These are phyloP conservation scores for Rhinoderma darwinii DNA, from an alignment of 2,113 vertebrate species.

Conservation along the genomic window DNA sequence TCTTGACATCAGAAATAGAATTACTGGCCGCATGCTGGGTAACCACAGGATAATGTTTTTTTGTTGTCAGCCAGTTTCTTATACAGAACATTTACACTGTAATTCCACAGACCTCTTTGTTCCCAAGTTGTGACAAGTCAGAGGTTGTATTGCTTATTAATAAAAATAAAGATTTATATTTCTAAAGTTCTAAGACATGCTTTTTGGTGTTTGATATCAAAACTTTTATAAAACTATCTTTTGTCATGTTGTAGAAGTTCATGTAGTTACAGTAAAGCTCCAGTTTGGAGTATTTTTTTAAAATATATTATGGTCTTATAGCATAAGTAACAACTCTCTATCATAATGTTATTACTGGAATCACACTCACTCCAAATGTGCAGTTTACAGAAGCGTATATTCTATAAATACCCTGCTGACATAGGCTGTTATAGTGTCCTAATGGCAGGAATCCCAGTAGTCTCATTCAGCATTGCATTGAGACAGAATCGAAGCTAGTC, in stretches of 20 bases:
- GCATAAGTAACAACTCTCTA: background rate
- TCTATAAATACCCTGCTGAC: too few relatives aligned
- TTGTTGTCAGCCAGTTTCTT: constrained; percentile 51
- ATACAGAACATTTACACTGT: constrained; percentile 44
- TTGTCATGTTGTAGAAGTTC: background rate
- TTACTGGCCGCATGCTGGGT: constrained; percentile 46
- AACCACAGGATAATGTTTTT: constrained; percentile 52
- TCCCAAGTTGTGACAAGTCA: constrained; percentile 47
- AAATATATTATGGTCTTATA: background rate
- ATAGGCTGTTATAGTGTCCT: too few relatives aligned
- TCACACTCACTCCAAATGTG: background rate
- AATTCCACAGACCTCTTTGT: constrained; percentile 51
- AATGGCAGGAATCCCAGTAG: too few relatives aligned
- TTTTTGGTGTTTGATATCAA: constrained; percentile 5
- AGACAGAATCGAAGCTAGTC: too few relatives aligned
- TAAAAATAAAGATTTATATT: constrained; percentile 48
- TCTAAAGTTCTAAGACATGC: constrained; percentile 14
- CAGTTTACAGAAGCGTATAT: background rate
- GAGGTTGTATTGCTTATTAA: constrained; percentile 44
- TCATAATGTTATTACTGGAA: background rate
- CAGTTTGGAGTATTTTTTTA: background rate
- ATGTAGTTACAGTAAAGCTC: background rate
- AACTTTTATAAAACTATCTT: constrained; percentile 4
- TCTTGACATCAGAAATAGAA: constrained; percentile 54
- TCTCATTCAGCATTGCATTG: too few relatives aligned